Conservation (phyloP, 2,113 vertebrate species). For the Melanostigma gelatinosum region DNA sequence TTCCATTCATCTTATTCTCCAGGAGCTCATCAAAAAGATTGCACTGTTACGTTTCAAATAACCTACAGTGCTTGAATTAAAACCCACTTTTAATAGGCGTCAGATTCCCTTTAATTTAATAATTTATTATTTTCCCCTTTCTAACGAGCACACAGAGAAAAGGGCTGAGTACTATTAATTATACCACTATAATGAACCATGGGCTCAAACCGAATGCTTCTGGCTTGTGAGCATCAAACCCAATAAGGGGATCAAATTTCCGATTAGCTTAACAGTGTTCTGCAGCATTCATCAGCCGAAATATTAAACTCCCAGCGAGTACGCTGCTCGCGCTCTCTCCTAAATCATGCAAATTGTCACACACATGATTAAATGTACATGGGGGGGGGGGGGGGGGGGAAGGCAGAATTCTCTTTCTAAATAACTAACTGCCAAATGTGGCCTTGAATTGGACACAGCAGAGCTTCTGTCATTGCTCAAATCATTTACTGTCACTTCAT, state of each 20-base stretch:
- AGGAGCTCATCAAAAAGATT: constrained; percentile 53
- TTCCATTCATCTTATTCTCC: constrained; percentile 63
- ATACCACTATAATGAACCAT: constrained; percentile 79
- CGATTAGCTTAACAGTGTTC: constrained; percentile 71
- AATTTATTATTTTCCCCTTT: constrained; percentile 74
- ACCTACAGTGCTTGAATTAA: constrained; percentile 74
- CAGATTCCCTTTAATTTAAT: constrained; percentile 76
- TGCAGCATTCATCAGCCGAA: constrained; percentile 64
- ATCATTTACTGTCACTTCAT: neutral
- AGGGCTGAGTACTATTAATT: constrained; percentile 78
- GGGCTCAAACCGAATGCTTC: constrained; percentile 62
- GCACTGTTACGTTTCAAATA: constrained; percentile 71
- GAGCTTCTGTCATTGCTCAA: neutral
- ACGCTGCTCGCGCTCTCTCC: neutral
- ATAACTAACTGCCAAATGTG: neutral
- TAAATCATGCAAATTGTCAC: constrained; percentile 33
- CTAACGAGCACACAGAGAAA: constrained; percentile 67
- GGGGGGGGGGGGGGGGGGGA: neutral
- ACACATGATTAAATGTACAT: constrained; percentile 28
- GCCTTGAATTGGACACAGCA: neutral
- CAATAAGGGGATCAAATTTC: constrained; percentile 72
- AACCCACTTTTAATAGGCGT: constrained; percentile 77
- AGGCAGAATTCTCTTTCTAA: constrained; percentile 1
- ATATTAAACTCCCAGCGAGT: constrained; percentile 57
- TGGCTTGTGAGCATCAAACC: constrained; percentile 69